Evolutionary conservation across 1,140 invertebrate species (phyloP).

Genomic region (Zelostemma sp.): DNA sequence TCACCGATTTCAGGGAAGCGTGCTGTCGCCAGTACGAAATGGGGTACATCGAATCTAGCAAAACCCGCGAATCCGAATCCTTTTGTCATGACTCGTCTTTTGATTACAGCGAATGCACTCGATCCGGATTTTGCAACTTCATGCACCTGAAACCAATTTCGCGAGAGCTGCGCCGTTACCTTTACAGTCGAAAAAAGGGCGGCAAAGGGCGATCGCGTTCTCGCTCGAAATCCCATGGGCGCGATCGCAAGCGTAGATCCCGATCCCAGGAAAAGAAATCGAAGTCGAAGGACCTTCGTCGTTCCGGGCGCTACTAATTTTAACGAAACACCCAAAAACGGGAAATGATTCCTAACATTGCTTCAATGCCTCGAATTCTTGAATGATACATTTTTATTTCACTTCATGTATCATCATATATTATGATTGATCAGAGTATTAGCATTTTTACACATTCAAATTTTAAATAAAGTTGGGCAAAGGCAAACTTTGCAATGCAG

Average conservation of each 20-base stretch:
- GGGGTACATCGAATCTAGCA: conserved; percentile 74
- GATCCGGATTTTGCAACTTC: conserved; percentile 99
- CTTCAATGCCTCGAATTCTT: no score
- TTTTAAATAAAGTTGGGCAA: no score
- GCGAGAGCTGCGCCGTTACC: conserved; percentile 86
- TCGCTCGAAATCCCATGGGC: conserved; percentile 55
- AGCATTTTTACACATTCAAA: no score
- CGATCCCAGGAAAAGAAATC: conserved; percentile 65
- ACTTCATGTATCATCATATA: no score
- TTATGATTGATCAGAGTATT: no score
- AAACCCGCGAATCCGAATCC: no score
- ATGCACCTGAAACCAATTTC: conserved; percentile 99
- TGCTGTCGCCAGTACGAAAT: conserved; percentile 99
- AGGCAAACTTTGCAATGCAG: no score
- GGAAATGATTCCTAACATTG: no score
- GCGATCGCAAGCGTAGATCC: conserved; percentile 62
- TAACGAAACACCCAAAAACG: background rate
- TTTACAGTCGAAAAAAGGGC: conserved; percentile 64
- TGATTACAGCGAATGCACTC: conserved; percentile 86
- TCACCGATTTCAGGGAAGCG: conserved; percentile 98
- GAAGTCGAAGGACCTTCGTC: conserved; percentile 57
- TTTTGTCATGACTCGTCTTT: no score
- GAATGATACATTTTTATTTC: no score
- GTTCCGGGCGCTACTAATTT: conserved; percentile 68
- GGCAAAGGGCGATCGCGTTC: conserved; percentile 64